These are phyloP conservation scores for Patella vulgata DNA, from an alignment of 1,140 invertebrate species.

Conservation along the genomic window DNA sequence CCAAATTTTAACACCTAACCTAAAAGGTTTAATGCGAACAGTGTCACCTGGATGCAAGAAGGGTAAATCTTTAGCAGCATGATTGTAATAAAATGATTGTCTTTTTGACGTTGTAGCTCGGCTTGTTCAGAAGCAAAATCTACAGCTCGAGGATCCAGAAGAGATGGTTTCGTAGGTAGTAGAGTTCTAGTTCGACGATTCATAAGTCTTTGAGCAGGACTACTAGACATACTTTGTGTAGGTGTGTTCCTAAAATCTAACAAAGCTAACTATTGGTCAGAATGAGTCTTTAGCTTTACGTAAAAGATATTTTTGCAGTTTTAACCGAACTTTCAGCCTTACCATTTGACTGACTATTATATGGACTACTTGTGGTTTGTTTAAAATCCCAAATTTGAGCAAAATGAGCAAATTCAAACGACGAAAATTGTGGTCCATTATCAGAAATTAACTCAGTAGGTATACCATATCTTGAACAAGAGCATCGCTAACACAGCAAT, in stretches of 20 bases:
- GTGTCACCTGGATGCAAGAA: not conserved
- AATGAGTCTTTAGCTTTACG: not conserved
- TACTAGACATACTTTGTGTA: not conserved
- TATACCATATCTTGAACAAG: too few species aligned
- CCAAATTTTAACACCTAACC: too few species aligned
- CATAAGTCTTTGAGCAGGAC: conserved; percentile 5
- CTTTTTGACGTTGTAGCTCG: not conserved
- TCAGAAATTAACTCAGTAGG: too few species aligned
- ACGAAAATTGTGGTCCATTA: too few species aligned
- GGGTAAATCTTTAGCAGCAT: not conserved
- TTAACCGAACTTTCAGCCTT: not conserved
- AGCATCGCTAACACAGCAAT: too few species aligned
- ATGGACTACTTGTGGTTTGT: too few species aligned
- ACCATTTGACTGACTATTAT: too few species aligned
- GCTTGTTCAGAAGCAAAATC: too few species aligned
- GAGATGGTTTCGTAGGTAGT: not conserved
- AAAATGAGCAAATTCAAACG: too few species aligned
- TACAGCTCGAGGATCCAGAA: not conserved
- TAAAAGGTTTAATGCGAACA: too few species aligned
- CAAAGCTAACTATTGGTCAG: not conserved
- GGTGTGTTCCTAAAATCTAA: conserved; percentile 8
- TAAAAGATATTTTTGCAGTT: conserved; percentile 7
- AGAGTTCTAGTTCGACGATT: conserved; percentile 3
- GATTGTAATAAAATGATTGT: not conserved
- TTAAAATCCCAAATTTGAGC: too few species aligned